Conservation (phyloP, 92 coral and sea anemone species). For the Porites divaricata region DNA sequence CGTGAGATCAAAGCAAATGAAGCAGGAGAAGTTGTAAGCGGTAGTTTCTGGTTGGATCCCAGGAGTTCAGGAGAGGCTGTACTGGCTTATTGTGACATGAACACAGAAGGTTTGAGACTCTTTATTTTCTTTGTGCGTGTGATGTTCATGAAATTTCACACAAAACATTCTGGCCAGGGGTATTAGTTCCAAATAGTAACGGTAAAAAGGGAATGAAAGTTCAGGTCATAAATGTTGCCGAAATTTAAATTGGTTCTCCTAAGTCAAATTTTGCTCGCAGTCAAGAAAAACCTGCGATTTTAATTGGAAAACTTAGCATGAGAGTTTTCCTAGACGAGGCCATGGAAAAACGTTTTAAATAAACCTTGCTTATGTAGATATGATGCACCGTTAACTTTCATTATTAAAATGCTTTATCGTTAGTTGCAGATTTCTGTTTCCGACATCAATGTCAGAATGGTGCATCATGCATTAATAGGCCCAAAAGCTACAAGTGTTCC, state of each 20-base stretch:
- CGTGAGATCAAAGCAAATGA: constrained; percentile 11
- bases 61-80: not conserved
- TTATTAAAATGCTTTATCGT: not conserved
- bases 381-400: too few species aligned
- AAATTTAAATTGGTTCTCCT: too few species aligned
- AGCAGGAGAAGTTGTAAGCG: not conserved
- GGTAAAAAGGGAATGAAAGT: too few species aligned
- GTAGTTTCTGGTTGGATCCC: constrained; percentile 12
- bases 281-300: too few species aligned
- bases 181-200: too few species aligned
- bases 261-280: too few species aligned
- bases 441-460: not conserved
- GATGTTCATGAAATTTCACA: too few species aligned
- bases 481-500: not conserved
- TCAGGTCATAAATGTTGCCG: too few species aligned
- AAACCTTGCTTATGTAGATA: not conserved
- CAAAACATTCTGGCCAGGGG: too few species aligned
- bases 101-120: constrained; percentile 7
- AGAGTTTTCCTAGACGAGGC: not conserved
- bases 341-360: too few species aligned
- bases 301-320: not conserved
- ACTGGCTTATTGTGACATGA: constrained; percentile 26
- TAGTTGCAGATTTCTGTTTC: constrained; percentile 4
- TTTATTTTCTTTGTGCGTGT: too few species aligned
- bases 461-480: not conserved